Base-by-base conservation (phyloP, 1,140 invertebrate genomes). In the Pseudomyrmex flavicornis region DNA sequence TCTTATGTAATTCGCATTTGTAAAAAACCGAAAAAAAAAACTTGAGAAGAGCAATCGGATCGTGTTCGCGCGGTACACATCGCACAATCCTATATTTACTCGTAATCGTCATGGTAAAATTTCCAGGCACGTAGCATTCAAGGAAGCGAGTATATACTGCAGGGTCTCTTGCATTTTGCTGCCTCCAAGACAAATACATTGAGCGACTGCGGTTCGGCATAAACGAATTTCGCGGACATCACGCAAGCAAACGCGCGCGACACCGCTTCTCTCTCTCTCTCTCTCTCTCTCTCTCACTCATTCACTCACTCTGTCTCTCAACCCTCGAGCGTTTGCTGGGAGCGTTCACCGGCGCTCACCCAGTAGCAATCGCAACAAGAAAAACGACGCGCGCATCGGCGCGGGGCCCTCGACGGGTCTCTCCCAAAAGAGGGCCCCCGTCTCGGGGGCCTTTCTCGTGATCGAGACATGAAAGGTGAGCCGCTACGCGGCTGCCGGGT, bases 381-480 rank as follows among this genome's bases (percentile, higher is more conserved):
- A 80, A 69, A 69, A 79, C 8, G 56, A 2, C 20, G 62, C 63
- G 35, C 35, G 50, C 58, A 58, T 72, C 44, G 46, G 20, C 61
- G 15, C 22, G 17, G 58, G 46, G 13, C 20, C 56, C 13, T 35
- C 35, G 35, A 35, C 66, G 15, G 4, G 3, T 4, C 1, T 56
- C 22, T 15, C 70, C 48, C 48, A 46, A 82, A 44, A 48, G 50
- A 35, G 5, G 35, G 35, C 35, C 35, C 10, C 17, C 13, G 59
- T 74, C 54, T 85, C 22, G 69, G 50, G 73, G 50, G 82, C 52
- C 59, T 70, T 82, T 61, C 62, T 73, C 74, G 54, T 68, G 73
- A 69, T 86, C 69, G 85, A 62, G 50, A 83, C 68, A 86, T 86
- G 87, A 89, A 89, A 89, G 86, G 83, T 88, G 87, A 89, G 82